Evolutionary conservation across 1,140 invertebrate genomes (phyloP).

Genomic region (Solen grandis): DNA sequence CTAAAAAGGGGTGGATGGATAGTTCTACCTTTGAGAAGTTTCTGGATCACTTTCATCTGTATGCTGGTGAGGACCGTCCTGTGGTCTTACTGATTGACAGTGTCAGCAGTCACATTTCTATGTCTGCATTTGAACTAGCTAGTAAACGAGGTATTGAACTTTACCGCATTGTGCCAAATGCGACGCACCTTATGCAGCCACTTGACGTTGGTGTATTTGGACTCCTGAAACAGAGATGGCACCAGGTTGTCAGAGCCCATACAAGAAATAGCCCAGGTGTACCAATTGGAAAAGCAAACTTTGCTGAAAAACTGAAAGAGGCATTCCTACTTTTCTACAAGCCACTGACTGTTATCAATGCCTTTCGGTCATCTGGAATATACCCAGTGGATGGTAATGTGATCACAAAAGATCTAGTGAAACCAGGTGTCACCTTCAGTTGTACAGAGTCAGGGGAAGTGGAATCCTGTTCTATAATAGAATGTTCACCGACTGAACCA

Average conservation of each 20-base stretch:
- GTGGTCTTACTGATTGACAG: constrained; percentile 54
- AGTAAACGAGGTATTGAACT: constrained; percentile 34
- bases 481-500: background rate
- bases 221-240: constrained; percentile 37
- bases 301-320: constrained; percentile 59
- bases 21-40: constrained; percentile 42
- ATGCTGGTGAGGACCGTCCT: constrained; percentile 45
- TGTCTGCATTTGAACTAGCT: constrained; percentile 29
- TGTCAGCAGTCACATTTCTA: constrained; percentile 40
- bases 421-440: constrained; percentile 25
- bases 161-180: constrained; percentile 55
- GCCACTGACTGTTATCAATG: constrained; percentile 53
- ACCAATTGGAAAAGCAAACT: constrained; percentile 41
- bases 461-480: background rate
- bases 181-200: constrained; percentile 58
- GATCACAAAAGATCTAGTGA: constrained; percentile 25
- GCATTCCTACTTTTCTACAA: constrained; percentile 54
- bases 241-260: constrained; percentile 46
- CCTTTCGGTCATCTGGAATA: constrained; percentile 43
- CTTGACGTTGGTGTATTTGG: constrained; percentile 57
- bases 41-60: constrained; percentile 51
- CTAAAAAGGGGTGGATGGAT: constrained; percentile 57
- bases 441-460: too few relatives aligned
- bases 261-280: constrained; percentile 39
- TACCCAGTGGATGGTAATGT: constrained; percentile 38